Base-by-base conservation (phyloP, 2,888 invertebrate species). In the Therioaphis trifolii region DNA sequence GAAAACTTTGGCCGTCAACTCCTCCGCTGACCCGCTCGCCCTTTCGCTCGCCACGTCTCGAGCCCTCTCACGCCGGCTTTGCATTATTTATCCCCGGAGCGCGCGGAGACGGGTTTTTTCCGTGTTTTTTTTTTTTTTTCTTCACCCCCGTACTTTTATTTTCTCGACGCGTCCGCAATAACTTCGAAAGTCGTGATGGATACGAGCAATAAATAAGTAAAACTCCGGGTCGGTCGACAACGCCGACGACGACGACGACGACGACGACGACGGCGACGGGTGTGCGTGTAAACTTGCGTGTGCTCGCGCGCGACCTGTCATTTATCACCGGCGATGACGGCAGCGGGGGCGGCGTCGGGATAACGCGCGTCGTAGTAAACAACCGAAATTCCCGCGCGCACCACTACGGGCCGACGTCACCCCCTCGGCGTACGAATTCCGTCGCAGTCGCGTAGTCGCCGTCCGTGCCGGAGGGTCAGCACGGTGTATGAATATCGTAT, bases 121-220 rank as follows among this genome's bases (percentile, higher is more conserved):
- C 35, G 35, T 63, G 2, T 9, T 35, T 61, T 61, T 61, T 18
- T 63, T 35, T 35, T 68, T 43, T 15, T 40, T 66, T n/a, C 14
- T 15, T 15, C 29, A 4, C 29, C 18, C 29, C 29, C 29, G 4
- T 46, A 18, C 49, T 80, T 80, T 71, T 71, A 71, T 80, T 71
- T 49, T 58, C 80, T 80, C 80, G 21, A 35, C 80, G 80, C 80
- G 80, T 80, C 71, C 80, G 80, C 80, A 61, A 82, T 82, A 82
- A 82, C 72, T 82, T 63, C 71, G 29, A 49, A 49, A 82, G 71
- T 63, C 80, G 72, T 82, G 80, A 82, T 63, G 72, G 72, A 82
- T 72, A 72, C 21, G 46, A 49, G 80, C 72, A 72, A 82, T 82
- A 82, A 82, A 82, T 72, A 72, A 82, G 80, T 63, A 49, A 80